Conservation (phyloP, 2,797 vertebrate genomes). For the Enteromius trimaculatus region DNA sequence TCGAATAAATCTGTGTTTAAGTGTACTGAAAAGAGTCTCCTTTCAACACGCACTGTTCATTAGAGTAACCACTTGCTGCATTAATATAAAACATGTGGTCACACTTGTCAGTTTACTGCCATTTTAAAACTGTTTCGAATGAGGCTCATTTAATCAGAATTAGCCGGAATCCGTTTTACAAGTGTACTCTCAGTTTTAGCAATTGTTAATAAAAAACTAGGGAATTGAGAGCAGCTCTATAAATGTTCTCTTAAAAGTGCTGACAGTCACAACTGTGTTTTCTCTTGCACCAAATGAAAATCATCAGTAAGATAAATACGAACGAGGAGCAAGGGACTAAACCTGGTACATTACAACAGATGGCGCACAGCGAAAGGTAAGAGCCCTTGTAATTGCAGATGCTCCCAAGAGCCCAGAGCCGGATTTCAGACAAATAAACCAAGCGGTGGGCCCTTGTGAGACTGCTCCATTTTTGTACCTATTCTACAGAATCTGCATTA, state of each 20-base stretch:
- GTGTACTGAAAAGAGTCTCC: background rate
- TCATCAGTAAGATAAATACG: slow-evolving; percentile 54
- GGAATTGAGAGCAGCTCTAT: slow-evolving; percentile 13
- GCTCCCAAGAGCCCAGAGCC: slow-evolving; percentile 46
- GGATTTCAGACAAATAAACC: slow-evolving; percentile 56
- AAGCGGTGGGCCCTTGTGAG: slow-evolving; percentile 41
- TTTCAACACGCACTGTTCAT: background rate
- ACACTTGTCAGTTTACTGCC: background rate
- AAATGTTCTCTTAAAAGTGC: slow-evolving; percentile 45
- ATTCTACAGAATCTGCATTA: slow-evolving; percentile 28
- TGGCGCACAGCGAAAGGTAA: slow-evolving; percentile 58
- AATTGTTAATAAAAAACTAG: slow-evolving; percentile 34
- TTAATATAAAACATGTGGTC: background rate
- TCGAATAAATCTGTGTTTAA: background rate
- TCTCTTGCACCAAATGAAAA: slow-evolving; percentile 47
- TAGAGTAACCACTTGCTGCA: background rate
- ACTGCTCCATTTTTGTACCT: slow-evolving; percentile 24
- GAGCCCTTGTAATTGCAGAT: slow-evolving; percentile 62
- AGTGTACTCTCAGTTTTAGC: slow-evolving; percentile 5
- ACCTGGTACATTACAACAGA: slow-evolving; percentile 54
- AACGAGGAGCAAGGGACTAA: slow-evolving; percentile 51
- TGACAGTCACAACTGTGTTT: slow-evolving; percentile 37
- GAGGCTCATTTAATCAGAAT: slow-evolving; percentile 13
- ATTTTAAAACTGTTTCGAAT: background rate
- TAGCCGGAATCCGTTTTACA: background rate